Conservation (phyloP, 2,797 vertebrate genomes). For the Acropternis orthonyx region DNA sequence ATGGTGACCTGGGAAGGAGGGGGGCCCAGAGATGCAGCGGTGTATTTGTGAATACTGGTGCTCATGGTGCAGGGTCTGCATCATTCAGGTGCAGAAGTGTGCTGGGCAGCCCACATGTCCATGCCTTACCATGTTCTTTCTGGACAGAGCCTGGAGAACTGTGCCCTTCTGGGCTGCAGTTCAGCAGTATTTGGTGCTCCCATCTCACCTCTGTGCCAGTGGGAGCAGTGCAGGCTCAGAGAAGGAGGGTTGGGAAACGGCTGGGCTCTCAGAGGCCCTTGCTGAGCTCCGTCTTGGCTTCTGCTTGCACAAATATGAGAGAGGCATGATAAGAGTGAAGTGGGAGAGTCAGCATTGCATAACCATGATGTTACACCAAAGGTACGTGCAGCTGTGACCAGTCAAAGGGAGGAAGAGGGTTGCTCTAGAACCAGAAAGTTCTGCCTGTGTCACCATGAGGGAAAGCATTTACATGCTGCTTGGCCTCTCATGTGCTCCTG, state of each 20-base stretch:
- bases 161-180: not conserved
- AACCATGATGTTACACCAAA: conserved; percentile 19
- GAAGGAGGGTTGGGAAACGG: not conserved
- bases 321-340: not conserved
- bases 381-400: conserved; percentile 26
- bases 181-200: not conserved
- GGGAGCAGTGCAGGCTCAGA: not conserved
- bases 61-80: not conserved
- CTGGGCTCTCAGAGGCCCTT: fast-evolving
- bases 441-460: not conserved
- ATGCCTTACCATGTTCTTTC: not conserved
- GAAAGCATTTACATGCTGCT: conserved; percentile 21
- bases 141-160: not conserved
- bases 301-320: not conserved
- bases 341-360: not conserved
- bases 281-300: fast-evolving
- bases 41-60: not conserved
- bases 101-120: fast-evolving
- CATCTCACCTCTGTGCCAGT: not conserved
- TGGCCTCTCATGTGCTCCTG: not conserved
- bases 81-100: not conserved
- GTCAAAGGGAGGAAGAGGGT: not conserved
- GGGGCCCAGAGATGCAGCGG: not conserved
- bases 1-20: conserved; percentile 2
- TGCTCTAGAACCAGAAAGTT: not conserved